A percentile compares a stretch with the other conserved stretches of the same genome.
Conservation (phyloP, 2,888 invertebrate genomes). For the Crematogaster levior region DNA sequence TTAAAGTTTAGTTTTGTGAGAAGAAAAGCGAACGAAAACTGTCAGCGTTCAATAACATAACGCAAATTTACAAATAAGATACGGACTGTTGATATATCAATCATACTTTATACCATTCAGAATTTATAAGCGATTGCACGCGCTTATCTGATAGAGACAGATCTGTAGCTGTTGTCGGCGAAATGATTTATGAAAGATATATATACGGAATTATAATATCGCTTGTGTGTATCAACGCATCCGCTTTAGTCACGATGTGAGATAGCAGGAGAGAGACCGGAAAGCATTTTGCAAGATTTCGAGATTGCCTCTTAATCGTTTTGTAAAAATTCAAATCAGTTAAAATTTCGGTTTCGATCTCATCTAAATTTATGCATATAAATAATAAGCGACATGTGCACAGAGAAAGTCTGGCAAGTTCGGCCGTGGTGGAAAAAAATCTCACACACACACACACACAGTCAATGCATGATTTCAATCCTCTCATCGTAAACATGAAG, state of each 20-base stretch:
- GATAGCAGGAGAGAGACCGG: neutral
- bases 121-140: neutral
- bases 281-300: neutral
- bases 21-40: neutral
- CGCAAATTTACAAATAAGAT: neutral
- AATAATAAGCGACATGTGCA: neutral
- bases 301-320: neutral
- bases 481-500: neutral
- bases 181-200: slow-evolving; percentile 29
- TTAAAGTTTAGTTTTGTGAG: neutral
- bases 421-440: neutral
- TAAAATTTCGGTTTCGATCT: neutral
- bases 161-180: slow-evolving; percentile 3
- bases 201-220: slow-evolving; percentile 15
- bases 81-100: slow-evolving; percentile 9
- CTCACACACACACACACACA: too few relatives aligned
- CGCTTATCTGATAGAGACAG: slow-evolving; percentile 14
- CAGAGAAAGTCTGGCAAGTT: slow-evolving; percentile 4
- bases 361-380: neutral
- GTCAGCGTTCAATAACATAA: neutral
- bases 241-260: neutral
- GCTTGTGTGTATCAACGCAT: neutral
- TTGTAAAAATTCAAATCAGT: slow-evolving; percentile 13
- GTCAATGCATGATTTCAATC: slow-evolving; percentile 9
- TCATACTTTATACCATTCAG: neutral